A percentile compares a stretch with the other conserved stretches of the same genome.
Conservation (phyloP, 2,888 invertebrate species). For the Helobdella robusta region DNA sequence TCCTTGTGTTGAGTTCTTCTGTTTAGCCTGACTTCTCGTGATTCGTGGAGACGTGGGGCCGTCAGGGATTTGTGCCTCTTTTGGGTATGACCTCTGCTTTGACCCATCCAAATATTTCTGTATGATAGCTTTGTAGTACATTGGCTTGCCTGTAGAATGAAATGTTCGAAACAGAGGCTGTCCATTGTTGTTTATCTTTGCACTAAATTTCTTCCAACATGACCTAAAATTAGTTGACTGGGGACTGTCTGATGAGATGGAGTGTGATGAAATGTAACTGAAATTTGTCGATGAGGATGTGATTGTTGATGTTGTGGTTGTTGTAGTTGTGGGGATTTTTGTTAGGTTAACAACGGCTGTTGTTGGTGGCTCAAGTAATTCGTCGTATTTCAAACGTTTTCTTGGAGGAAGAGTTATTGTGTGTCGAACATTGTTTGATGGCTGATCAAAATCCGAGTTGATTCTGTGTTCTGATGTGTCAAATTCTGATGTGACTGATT, state of each 20-base stretch:
- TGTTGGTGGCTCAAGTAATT: too few species aligned
- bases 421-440: not conserved
- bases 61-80: conserved; percentile 14
- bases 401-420: conserved; percentile 24
- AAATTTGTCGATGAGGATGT: too few species aligned
- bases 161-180: conserved; percentile 14
- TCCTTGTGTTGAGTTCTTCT: conserved; percentile 11
- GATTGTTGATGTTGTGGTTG: not conserved
- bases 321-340: not conserved
- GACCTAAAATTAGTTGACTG: conserved; percentile 26
- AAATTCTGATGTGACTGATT: not conserved
- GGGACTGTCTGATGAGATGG: conserved; percentile 20
- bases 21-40: conserved; percentile 26
- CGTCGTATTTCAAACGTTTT: too few species aligned
- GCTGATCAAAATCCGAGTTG: not conserved
- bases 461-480: not conserved
- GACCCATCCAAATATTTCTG: conserved; percentile 18
- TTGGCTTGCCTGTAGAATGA: conserved; percentile 21
- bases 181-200: conserved; percentile 26
- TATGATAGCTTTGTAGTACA: conserved; percentile 24
- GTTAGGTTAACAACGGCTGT: not conserved
- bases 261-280: not conserved
- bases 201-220: conserved; percentile 28
- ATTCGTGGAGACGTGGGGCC: conserved; percentile 25
- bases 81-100: not conserved